Percentiles rank a stretch among this genome's conserved stretches.
These are phyloP conservation scores for Chaetorhynchus papuensis DNA, from an alignment of 2,113 vertebrate species.

Conservation along the genomic window DNA sequence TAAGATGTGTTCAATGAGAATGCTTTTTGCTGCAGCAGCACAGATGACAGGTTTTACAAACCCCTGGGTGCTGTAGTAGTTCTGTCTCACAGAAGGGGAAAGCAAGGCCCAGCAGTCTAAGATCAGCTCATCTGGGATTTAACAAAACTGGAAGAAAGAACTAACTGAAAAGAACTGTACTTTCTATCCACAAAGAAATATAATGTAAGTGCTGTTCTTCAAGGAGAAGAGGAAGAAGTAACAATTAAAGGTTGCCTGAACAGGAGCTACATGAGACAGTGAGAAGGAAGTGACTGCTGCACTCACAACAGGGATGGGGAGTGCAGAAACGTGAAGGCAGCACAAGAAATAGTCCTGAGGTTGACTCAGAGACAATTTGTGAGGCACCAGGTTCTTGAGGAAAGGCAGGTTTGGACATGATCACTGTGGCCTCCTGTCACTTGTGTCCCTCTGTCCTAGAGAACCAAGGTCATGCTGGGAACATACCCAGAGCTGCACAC, in stretches of 20 bases:
- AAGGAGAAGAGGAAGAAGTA: neutral
- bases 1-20: neutral
- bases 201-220: neutral
- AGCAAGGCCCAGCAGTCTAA: neutral
- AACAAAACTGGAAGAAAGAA: neutral
- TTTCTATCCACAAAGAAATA: neutral
- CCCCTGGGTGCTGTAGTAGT: constrained; percentile 2
- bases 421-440: neutral
- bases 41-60: neutral
- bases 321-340: neutral
- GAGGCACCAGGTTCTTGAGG: neutral
- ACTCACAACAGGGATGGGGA: neutral
- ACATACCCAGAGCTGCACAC: neutral
- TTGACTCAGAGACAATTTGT: neutral
- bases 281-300: neutral
- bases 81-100: neutral
- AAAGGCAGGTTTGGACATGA: neutral
- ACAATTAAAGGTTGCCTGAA: neutral
- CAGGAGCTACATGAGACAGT: neutral
- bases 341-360: neutral
- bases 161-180: neutral
- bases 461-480: neutral
- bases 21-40: neutral
- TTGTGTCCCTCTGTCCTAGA: neutral
- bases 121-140: neutral